Evolutionary conservation across 1,140 invertebrate genomes (phyloP), one percentile per base, ranked within the genome.

Genomic region (Drosophila saltans): DNA sequence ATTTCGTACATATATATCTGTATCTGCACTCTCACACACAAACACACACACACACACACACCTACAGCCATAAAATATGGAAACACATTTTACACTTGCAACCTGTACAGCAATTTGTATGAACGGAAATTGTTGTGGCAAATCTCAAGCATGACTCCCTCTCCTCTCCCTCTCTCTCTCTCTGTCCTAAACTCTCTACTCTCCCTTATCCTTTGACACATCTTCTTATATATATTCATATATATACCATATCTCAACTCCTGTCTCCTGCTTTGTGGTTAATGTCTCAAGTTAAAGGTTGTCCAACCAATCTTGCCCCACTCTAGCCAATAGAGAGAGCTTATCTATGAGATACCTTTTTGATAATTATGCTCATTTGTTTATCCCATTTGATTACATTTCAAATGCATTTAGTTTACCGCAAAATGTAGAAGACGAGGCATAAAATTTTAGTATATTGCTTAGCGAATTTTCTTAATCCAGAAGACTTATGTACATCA

Each of bases 81-180:
- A 39, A 52, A 21, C 40, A 52, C n/a, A 52, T 75, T 80, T 69
- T 58, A 75, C 56, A 73, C 58, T 57, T 59, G 59, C 56, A 11
- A 52, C 7, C 63, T 78, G 75, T 72, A 68, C 82, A 72, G 59
- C 76, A 75, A 72, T 72, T 89, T 83, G 70, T 83, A 78, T 74
- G 70, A 78, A 77, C 80, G 80, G 67, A 80, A 83, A 80, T 75
- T 70, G 75, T 82, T 82, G 85, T 80, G 69, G 78, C 72, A 79
- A 76, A 61, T 85, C 61, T 66, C 72, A 75, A 78, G 84, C 84
- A 82, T 80, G 80, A 64, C 73, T 66, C 68, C 36, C 39, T 24
- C 33, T 65, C 48, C 58, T 43, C 66, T 63, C 4, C 9, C 68
- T 30, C 11, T 24, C 45, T 6, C 58, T 48, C 55, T 26, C 65